phyloP scores from a whole-genome alignment of 2,888 invertebrate genomes.

The Hirtodrosophila histrioides region DNA sequence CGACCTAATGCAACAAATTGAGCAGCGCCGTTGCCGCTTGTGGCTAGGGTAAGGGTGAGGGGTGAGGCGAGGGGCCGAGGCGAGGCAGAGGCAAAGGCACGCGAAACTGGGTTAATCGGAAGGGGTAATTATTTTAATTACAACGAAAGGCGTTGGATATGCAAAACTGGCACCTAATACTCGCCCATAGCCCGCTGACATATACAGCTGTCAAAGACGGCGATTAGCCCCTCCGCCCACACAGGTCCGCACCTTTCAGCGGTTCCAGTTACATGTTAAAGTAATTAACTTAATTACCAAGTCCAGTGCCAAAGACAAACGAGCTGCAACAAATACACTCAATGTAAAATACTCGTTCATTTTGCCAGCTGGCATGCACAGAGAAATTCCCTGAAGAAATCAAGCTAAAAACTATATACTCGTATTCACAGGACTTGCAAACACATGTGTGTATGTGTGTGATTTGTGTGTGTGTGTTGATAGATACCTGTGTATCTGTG shows the following conservation, averaged over 20 bases:
- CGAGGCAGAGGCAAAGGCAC: background rate
- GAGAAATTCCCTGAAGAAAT: conserved; percentile 82
- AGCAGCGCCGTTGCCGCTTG: conserved; percentile 40
- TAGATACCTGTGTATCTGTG: conserved; percentile 25
- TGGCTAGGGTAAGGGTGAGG: background rate
- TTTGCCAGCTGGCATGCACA: conserved; percentile 60
- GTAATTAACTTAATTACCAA: conserved; percentile 81
- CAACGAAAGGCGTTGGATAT: conserved; percentile 56
- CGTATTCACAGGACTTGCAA: conserved; percentile 28
- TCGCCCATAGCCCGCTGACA: conserved; percentile 38
- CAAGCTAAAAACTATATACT: conserved; percentile 81
- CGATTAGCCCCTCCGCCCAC: conserved; percentile 43
- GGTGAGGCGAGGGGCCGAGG: no score
- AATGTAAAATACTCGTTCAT: conserved; percentile 40
- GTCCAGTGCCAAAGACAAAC: conserved; percentile 58
- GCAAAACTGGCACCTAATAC: conserved; percentile 67
- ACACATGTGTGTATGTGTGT: background rate
- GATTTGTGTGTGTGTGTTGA: conserved; percentile 25
- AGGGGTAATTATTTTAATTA: conserved; percentile 81
- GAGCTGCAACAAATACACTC: conserved; percentile 42
- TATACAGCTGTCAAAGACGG: conserved; percentile 53
- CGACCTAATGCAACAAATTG: conserved; percentile 74
- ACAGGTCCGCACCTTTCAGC: conserved; percentile 61
- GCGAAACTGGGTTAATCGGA: conserved; percentile 76
- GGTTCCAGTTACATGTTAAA: conserved; percentile 65